A percentile compares a stretch with the other conserved stretches of the same genome.
Conservation (phyloP, 2,797 vertebrate genomes). For the Tangara arthus region DNA sequence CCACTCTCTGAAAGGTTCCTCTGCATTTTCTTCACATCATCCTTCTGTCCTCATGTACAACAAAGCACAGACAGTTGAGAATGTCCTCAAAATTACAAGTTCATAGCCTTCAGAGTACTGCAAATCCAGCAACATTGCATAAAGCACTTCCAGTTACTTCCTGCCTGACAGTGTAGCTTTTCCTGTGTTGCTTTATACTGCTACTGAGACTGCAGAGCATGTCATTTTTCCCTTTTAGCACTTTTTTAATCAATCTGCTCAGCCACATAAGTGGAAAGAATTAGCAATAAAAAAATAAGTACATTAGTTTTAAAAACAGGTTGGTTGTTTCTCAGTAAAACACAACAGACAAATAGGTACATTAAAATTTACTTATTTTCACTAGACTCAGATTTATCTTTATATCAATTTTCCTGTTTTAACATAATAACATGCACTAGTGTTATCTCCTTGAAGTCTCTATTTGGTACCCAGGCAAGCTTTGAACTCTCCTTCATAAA, state of each 20-base stretch:
- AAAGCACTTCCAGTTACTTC: background rate
- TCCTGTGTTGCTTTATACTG: background rate
- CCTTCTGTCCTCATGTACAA: background rate
- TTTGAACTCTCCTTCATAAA: constrained; percentile 21
- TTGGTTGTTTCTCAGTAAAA: background rate
- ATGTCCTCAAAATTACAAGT: background rate
- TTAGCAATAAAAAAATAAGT: background rate
- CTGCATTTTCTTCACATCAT: background rate
- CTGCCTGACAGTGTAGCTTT: background rate
- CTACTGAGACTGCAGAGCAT: background rate
- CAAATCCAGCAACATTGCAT: background rate
- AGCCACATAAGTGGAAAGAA: background rate
- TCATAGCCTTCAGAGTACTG: background rate
- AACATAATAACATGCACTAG: background rate
- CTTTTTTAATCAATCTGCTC: background rate
- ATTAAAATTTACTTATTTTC: background rate
- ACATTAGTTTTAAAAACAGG: background rate
- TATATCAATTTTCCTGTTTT: background rate
- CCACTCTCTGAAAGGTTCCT: background rate
- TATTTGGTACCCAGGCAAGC: background rate
- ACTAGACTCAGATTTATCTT: background rate
- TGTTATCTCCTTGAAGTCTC: background rate
- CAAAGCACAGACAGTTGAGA: background rate
- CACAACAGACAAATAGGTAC: background rate
- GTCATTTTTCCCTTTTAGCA: background rate